Evolutionary conservation across 2,797 vertebrate genomes (phyloP), one percentile per base, ranked within the genome.

Genomic region (Lutjanus campechanus): DNA sequence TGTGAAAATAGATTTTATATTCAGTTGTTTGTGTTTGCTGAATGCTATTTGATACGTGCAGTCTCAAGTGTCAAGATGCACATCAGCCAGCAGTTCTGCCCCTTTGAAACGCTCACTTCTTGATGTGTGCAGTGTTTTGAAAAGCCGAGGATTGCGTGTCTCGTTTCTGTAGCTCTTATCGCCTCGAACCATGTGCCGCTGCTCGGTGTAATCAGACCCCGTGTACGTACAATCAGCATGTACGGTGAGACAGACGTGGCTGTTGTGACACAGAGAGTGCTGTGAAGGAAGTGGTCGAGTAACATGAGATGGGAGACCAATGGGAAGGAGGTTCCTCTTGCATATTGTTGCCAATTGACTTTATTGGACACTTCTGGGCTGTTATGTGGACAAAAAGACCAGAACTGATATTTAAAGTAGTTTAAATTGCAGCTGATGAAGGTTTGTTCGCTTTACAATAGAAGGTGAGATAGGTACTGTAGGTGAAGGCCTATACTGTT

Each of bases 41-140:
- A 79, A 76, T 70, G 80, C 65, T 36, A 77, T 77, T 81, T 40
- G 79, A 85, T 82, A 20, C 64, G 0, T 8, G 13, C 12, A 15
- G 79, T 85, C 79, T 91, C 64, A 25, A 69, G 79, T 88, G 81
- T 91, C 79, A 41, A 61, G 65, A 77, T 49, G 65, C 66, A 73
- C 77, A 66, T 84, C 13, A 72, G 67, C 29, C 10, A 22, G 76
- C 15, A 6, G 41, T 11, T 43, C 5, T 8, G 61, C 20, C 59
- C 58, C 64, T 79, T 71, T 77, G 13, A 73, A 85, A 68, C 6
- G 0, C 0, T 7, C 54, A 5, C 25, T 41, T 43, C 2, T 69
- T 11, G 9, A 22, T 25, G 58, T 41, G 64, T 59, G 17, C 9
- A 60, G 47, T 29, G 62, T 63, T 58, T 61, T 80, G 20, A 36